Evolutionary conservation across 2,797 vertebrate species (phyloP), one percentile per base, ranked within the genome.

Genomic region (Calcarius lapponicus): DNA sequence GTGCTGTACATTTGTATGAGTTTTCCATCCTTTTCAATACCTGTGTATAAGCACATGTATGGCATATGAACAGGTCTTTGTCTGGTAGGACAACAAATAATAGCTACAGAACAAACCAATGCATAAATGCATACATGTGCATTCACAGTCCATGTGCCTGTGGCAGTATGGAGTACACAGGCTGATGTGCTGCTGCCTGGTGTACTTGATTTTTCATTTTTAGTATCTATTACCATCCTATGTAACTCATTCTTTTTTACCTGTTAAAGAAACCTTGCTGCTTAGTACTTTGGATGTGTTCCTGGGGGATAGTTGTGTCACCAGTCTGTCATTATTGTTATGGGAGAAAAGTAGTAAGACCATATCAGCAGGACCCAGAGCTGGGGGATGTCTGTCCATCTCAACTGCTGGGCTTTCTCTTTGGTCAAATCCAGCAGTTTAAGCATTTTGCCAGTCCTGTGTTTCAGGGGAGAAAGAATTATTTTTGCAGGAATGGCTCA

Each of bases 251-350:
- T 92, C 82, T 96, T 67, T 92, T 96, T 85, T 88, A 69, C 88
- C 90, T 91, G 56, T 95, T 95, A 95, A 94, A 88, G 93, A 88
- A 94, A 72, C 86, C 89, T 96, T 94, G 67, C 81, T 93, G 24
- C 82, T 92, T 86, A 88, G 67, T 86, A 24, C 83, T 95, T 93
- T 28, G 50, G 29, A 12, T 92, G 43, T 29, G 65, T 45, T 92
- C 83, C 81, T 83, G 1, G 38, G 84, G 90, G 65, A 57, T 64
- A 76, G 43, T 67, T 92, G 75, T 78, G 78, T 79, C 86, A 74
- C 82, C 75, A 80, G 73, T 86, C 87, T 97, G 94, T 85, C 3
- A 1, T 96, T 88, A 71, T 73, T 36, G 0, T 93, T 94, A 83
- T 43, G 60, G 56, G 85, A 48, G 48, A 81, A 93, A 96, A 92